Conservation (phyloP, 2,888 invertebrate genomes). For the Acleris holmiana region DNA sequence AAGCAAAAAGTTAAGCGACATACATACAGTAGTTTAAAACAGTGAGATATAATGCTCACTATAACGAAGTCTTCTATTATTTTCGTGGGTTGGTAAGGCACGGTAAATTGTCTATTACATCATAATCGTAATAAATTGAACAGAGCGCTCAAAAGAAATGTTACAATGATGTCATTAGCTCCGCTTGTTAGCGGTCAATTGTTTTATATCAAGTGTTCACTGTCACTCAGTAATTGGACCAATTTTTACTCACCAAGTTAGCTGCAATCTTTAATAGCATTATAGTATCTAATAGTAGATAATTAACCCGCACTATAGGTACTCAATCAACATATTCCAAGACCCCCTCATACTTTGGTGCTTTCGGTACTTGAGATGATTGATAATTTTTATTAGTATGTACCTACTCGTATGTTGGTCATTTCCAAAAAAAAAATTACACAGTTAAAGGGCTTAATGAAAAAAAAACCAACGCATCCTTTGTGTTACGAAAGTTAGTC, state of each 20-base stretch:
- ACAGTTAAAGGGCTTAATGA: no score
- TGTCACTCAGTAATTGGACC: neutral
- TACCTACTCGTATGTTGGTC: no score
- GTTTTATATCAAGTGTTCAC: neutral
- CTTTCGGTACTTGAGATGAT: no score
- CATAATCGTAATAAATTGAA: slow-evolving; percentile 6
- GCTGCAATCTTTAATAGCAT: no score
- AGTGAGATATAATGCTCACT: neutral
- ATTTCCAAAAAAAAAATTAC: no score
- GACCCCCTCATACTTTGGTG: no score
- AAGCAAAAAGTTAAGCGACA: slow-evolving; percentile 19
- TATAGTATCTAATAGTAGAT: no score
- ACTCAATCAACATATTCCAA: no score
- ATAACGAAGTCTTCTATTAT: neutral
- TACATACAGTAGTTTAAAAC: neutral
- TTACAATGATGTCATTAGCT: slow-evolving; percentile 10
- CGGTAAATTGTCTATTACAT: slow-evolving; percentile 1
- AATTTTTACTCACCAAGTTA: neutral
- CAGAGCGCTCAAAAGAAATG: neutral
- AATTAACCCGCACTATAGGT: no score
- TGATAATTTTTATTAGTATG: no score
- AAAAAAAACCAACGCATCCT: no score
- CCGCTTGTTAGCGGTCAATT: neutral
- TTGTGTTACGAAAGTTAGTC: no score
- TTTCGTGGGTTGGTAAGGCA: slow-evolving; percentile 1